phyloP scores from a whole-genome alignment of 2,113 vertebrate genomes.

The Rhegmatorhina hoffmannsi region DNA sequence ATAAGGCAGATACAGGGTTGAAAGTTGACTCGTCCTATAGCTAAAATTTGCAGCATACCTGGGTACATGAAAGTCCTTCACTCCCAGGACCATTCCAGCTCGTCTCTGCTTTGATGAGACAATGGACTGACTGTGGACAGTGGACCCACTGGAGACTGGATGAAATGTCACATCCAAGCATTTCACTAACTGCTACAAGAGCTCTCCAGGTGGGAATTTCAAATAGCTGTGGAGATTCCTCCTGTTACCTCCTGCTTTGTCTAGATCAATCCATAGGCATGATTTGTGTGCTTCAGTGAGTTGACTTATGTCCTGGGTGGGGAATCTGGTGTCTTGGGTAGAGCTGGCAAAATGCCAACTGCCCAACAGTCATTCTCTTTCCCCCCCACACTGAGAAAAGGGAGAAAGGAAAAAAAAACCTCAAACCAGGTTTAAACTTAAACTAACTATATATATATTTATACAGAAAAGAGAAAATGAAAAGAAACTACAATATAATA shows the following conservation, averaged over 20 bases:
- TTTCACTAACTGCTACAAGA: not conserved
- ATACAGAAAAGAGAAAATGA: no score
- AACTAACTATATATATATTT: no score
- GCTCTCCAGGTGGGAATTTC: not conserved
- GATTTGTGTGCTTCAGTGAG: not conserved
- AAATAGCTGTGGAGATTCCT: not conserved
- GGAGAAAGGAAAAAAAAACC: no score
- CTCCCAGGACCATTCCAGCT: not conserved
- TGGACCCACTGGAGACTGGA: not conserved
- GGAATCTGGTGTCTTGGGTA: not conserved
- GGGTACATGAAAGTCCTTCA: not conserved
- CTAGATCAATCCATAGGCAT: not conserved
- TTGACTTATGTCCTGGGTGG: not conserved
- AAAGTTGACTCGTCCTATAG: not conserved
- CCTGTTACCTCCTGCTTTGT: not conserved
- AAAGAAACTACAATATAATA: no score
- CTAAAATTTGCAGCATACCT: not conserved
- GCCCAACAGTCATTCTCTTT: no score
- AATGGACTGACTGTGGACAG: not conserved
- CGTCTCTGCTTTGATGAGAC: not conserved
- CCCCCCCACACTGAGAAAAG: no score
- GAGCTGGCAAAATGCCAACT: no score
- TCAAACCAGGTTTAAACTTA: no score
- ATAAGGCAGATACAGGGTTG: not conserved
- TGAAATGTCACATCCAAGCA: not conserved